Base-by-base conservation (phyloP, 2,113 vertebrate genomes). In the Anser brachyrhynchus region DNA sequence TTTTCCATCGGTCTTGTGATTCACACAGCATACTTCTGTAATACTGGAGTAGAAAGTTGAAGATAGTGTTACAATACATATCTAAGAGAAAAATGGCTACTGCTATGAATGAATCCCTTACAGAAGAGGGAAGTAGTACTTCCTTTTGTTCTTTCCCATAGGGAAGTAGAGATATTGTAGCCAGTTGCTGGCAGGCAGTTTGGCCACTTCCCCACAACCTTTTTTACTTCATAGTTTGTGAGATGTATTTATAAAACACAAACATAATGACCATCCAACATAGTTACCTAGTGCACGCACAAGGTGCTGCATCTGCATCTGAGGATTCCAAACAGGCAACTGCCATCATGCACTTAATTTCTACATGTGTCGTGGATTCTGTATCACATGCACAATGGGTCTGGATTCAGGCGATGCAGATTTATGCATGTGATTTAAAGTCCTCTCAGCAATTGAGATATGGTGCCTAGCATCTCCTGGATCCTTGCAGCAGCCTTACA, bases 81-180 rank as follows among this genome's bases (percentile, higher is more conserved):
- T 9, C 66, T 61, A 33, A 78, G 65, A 69, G 57, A 65, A 87
- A 90, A 81, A 3, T 1, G 5, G 6, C 52, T 67, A 29, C 44
- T 87, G 35, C 43, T 82, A 21, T 87, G 62, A 79, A 64, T 75
- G 2, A 78, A 69, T 72, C 37, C 52, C 65, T 33, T 71, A 41
- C 33, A 35, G 73, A 72, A 91, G 33, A 94, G 26, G 69, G 89
- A 93, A 93, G 61, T 64, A 51, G 69, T 76, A 84, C 89, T 93
- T 95, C 79, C 41, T 66, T 90, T 86, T 73, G 43, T 41, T 89
- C 75, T 13, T 94, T 96, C 69, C 59, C 67, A 37, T n/a, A 28
- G n/a, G 44, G 55, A 89, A 33, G 77, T 14, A n/a, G 44, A 72
- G 44, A 43, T n/a, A 64, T 0, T 75, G 57, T 74, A 64, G 35